phyloP scores from a whole-genome alignment of 2,888 invertebrate genomes.

The Oligia fasciuncula region DNA sequence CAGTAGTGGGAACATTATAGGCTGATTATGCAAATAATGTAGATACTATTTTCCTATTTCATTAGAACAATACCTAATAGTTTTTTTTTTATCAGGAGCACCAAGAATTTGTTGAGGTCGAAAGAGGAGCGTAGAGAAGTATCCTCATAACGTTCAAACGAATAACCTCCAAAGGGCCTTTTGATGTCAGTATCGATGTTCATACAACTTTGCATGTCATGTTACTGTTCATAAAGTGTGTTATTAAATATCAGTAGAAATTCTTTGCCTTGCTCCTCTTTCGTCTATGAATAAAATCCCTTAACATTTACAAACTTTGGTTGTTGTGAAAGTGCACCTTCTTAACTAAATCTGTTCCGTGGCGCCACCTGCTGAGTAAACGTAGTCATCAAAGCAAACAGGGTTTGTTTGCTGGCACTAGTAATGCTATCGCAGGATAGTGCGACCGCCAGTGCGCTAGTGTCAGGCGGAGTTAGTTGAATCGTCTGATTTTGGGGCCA shows the following conservation, averaged over 20 bases:
- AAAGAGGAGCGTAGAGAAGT: background rate
- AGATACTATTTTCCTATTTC: background rate
- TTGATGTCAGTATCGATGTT: background rate
- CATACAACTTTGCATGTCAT: background rate
- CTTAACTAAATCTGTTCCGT: background rate
- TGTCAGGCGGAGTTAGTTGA: slow-evolving; percentile 7
- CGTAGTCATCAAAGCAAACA: slow-evolving; percentile 40
- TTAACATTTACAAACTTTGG: background rate
- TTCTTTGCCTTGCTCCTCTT: background rate
- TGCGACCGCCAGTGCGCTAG: slow-evolving; percentile 5
- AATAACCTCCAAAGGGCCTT: background rate
- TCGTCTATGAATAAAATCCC: background rate
- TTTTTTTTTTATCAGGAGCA: background rate
- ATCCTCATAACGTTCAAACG: background rate
- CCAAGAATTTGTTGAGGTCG: background rate
- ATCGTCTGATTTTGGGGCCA: slow-evolving; percentile 19
- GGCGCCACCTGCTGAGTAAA: slow-evolving; percentile 36
- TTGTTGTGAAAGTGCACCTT: background rate
- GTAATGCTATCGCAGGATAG: slow-evolving; percentile 46
- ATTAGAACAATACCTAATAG: too few species aligned
- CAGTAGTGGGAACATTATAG: too few species aligned
- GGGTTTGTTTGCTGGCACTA: slow-evolving; percentile 40
- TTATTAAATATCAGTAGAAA: background rate
- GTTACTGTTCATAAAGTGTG: background rate
- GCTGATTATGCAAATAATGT: too few species aligned